Base-by-base conservation (phyloP, 2,888 invertebrate species). In the Liopterus haemorrhoidalis region DNA sequence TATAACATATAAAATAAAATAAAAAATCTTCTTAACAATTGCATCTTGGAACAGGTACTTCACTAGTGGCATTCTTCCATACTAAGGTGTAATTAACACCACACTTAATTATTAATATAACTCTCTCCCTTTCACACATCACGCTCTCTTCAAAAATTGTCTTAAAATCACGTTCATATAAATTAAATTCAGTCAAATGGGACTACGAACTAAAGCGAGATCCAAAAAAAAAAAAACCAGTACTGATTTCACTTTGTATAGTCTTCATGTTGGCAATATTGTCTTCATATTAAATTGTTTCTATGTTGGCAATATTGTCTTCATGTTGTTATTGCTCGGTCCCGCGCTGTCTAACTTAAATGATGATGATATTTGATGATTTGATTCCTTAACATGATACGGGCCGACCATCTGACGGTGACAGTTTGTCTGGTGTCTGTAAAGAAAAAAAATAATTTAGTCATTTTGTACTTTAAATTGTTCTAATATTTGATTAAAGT, bases 391-490 rank as follows among this genome's bases (percentile, higher is more conserved):
- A 66, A 52, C 63, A 64, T 41, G 65, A 63, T 35, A 66, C 61
- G 36, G 64, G 65, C 60, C 75, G 70, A 69, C 78, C 74, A 64
- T 79, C 79, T 45, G 73, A 72, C 51, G 76, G 74, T 57, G 76
- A 74, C 59, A 78, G 71, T 64, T 79, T 78, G 63, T 79, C 79
- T 57, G 76, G 72, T 54, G 73, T 74, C 79, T 80, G 78, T 61
- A 79, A 79, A 71, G 74, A 76, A 52, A 50, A 48, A 49, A 55
- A 48, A 53, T 50, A 49, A 21, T 38, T 25, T n/a, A 11, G 16
- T 22, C 22, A 22, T 6, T 22, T 22, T 22, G 5, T 6, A 22
- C 8, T 22, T 6, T 22, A 6, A 22, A 6, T 22, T 22, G n/a
- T n/a, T n/a, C n/a, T n/a, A n/a, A n/a, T n/a, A n/a, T n/a, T n/a